phyloP scores from a whole-genome alignment of 2,113 vertebrate species.

The Hippocampus mohnikei region DNA sequence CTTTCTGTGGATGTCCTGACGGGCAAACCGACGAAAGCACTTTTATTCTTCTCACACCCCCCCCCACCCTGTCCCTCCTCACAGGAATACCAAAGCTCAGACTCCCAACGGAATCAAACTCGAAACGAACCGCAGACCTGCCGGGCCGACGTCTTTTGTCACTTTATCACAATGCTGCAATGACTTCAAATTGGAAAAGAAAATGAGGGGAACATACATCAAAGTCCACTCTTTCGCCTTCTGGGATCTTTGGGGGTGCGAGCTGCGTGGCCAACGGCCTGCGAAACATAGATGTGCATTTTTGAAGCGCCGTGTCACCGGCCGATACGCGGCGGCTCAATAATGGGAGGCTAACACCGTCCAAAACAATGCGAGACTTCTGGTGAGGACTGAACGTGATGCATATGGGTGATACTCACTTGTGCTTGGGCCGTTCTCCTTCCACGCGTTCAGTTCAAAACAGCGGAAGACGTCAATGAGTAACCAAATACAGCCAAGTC shows the following conservation, averaged over 20 bases:
- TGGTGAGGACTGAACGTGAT: not conserved
- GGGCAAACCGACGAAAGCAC: not conserved
- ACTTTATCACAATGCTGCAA: not conserved
- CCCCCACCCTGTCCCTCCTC: too few relatives aligned
- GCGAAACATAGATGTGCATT: constrained; percentile 3
- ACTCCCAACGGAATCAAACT: not conserved
- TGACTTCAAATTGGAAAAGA: not conserved
- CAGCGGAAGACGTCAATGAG: constrained; percentile 5
- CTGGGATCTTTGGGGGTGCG: constrained; percentile 73
- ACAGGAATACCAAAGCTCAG: too few relatives aligned
- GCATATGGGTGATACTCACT: constrained; percentile 46
- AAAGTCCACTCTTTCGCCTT: constrained; percentile 76
- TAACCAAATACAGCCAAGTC: not conserved
- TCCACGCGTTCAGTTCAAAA: constrained; percentile 12
- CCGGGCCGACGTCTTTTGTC: too few relatives aligned
- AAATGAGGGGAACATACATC: constrained; percentile 58
- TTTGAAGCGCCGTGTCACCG: not conserved
- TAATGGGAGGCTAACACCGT: not conserved
- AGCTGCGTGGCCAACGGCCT: constrained; percentile 63
- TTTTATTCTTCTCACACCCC: not conserved
- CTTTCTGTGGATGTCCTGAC: constrained; percentile 95
- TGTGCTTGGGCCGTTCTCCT: constrained; percentile 72
- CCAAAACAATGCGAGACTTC: not conserved
- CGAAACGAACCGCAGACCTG: not conserved
- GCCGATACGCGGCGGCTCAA: not conserved